These are phyloP conservation scores for Tragelaphus strepsiceros DNA, from an alignment of 2,113 vertebrate genomes.

Conservation along the genomic window DNA sequence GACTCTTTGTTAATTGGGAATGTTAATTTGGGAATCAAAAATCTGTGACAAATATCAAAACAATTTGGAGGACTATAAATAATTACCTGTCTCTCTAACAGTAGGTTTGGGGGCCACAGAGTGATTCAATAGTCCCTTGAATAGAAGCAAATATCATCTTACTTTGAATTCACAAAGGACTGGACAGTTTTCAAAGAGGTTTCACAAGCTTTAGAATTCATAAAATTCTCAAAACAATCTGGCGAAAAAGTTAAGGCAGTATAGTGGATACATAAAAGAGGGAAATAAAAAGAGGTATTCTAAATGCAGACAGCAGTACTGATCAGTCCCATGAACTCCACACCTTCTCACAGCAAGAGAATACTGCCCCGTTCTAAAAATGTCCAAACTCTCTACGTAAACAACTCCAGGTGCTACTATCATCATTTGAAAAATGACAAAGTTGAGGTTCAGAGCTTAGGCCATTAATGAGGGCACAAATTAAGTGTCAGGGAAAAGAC, in stretches of 20 bases:
- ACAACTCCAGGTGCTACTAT: neutral
- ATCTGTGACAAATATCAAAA: constrained; percentile 23
- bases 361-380: neutral
- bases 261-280: neutral
- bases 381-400: neutral
- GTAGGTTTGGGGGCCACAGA: neutral
- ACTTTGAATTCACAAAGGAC: constrained; percentile 35
- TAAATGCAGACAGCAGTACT: neutral
- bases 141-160: neutral
- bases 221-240: constrained; percentile 4
- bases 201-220: constrained; percentile 31
- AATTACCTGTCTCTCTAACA: neutral
- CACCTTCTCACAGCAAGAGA: neutral
- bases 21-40: neutral
- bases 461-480: constrained; percentile 16
- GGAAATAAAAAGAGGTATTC: neutral
- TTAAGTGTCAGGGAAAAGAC: neutral
- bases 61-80: constrained; percentile 15
- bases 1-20: neutral
- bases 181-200: constrained; percentile 14
- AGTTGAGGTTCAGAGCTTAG: neutral
- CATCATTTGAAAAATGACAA: neutral
- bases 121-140: neutral
- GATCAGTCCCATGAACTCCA: neutral
- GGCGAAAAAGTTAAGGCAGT: neutral